Percentiles rank a stretch among this genome's conserved stretches.
Evolutionary conservation across 53 echinoderm and acorn worm genomes (phyloP).

Genomic region (Crossaster papposus): DNA sequence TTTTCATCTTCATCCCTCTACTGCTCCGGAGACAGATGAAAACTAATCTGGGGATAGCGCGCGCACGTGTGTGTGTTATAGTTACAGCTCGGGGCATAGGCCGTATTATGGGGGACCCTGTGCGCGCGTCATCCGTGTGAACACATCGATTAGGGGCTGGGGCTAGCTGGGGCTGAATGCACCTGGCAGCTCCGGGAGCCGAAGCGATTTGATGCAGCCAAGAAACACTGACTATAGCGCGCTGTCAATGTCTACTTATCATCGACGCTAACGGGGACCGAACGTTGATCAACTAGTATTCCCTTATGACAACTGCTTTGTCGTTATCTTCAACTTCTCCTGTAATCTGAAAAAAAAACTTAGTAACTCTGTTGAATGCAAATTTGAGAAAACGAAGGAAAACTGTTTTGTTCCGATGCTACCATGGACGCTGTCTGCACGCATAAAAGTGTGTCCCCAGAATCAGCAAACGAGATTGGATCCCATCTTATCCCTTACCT

Average conservation of each 20-base stretch:
- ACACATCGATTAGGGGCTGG: constrained; percentile 13
- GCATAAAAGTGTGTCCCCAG: too few relatives aligned
- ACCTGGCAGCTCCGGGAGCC: constrained; percentile 8
- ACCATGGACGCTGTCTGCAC: too few relatives aligned
- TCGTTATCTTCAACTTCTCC: too few relatives aligned
- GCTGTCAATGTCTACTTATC: not conserved
- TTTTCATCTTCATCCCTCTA: not conserved
- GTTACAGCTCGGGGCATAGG: not conserved
- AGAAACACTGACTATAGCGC: not conserved
- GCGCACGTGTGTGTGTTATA: not conserved
- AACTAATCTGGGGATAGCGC: not conserved
- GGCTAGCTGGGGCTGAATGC: too few relatives aligned
- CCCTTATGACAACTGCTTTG: too few relatives aligned
- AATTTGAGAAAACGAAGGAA: too few relatives aligned
- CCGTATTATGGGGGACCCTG: not conserved
- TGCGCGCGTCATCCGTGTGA: constrained; percentile 3
- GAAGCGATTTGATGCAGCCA: not conserved
- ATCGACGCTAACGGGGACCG: not conserved
- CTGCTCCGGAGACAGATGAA: not conserved
- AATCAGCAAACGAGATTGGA: too few relatives aligned
- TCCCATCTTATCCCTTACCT: too few relatives aligned
- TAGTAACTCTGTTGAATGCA: too few relatives aligned
- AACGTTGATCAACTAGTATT: not conserved
- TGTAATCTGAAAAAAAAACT: too few relatives aligned
- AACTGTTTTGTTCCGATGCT: too few relatives aligned